Base-by-base conservation (phyloP, 1,140 invertebrate genomes). In the Drosophila melanogaster region DNA sequence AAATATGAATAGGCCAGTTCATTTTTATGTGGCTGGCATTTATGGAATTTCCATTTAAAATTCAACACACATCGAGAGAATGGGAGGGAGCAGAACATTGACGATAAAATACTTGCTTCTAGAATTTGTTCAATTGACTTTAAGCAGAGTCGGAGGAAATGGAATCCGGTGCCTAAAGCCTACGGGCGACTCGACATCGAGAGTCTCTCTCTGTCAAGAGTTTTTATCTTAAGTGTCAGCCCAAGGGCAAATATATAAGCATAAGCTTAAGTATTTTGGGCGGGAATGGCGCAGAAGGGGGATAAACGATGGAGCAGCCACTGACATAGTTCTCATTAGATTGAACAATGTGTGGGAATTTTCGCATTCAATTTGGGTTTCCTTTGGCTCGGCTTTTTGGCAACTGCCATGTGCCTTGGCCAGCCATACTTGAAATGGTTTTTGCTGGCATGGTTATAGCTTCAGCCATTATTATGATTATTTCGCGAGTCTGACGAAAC, bases 321-420 rank as follows among this genome's bases (percentile, higher is more conserved):
- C 67, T 86, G 81, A 87, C 81, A 86, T 86, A 87, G 79, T 86
- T 86, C 78, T 62, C 69, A 72, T 76, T 61, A 60, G 72, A 77
- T 76, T 57, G 51, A 76, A 78, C 74, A 83, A 83, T 83, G 61
- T 79, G 67, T 77, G 56, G 73, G 76, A 79, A 79, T 73, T 77
- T 67, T 79, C 57, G 66, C 77, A 78, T 60, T 66, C 59, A 80
- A 64, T 73, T 62, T 33, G 61, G 53, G 46, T 15, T 66, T 40
- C 30, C 64, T n/a, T 43, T 35, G n/a, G 46, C 33, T 38, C 24
- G 15, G 14, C 53, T 67, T 49, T 56, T 70, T 70, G 65, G 66
- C 66, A 47, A 47, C 64, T 70, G 50, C 66, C 66, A 56, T 55
- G 19, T 47, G 50, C 66, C 41, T 33, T 70, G 66, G 65, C 41